Evolutionary conservation across 2,797 vertebrate species (phyloP), one percentile per base, ranked within the genome.

Genomic region (Anomalospiza imberbis): DNA sequence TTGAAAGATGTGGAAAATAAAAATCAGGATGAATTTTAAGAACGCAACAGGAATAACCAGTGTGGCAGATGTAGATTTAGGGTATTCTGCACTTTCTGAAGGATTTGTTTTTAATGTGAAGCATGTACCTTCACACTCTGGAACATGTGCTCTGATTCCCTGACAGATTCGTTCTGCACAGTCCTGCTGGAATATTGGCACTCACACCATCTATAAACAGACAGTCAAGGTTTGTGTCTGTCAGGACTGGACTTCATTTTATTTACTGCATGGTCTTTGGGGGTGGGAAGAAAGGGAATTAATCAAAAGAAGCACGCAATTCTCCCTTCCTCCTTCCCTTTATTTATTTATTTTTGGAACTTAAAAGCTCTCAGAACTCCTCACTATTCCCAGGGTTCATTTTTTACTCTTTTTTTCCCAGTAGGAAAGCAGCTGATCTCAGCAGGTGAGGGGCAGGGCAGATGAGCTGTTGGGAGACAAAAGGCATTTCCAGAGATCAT

Each of bases 111-210:
- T 93, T 93, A 83, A 93, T 92, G 95, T 95, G 81, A 78, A 91
- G 87, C 81, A 91, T 97, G 94, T 95, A 88, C 91, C 93, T 88
- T 97, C 93, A 95, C 95, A 94, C 93, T 83, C 91, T 18, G 40
- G 34, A 95, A 89, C 93, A 94, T 91, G 94, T 95, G 95, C 92
- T 95, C 89, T 87, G 76, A 62, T 88, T 96, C 92, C 86, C 91
- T 78, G 93, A 86, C 87, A 83, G 95, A 92, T 92, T 72, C 4
- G 9, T 40, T 89, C 77, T 78, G 81, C 87, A 24, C 58, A 31
- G 66, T 95, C 94, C 93, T 75, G 0, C 91, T 77, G 94, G 93
- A 95, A 91, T 93, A 95, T 54, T 92, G 92, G 91, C 92, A 82
- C 91, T 96, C 92, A 65, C 5, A 15, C 74, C 26, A 7, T 67